phyloP scores from a whole-genome alignment of 2,888 invertebrate species.

The Punctoribates punctum region DNA sequence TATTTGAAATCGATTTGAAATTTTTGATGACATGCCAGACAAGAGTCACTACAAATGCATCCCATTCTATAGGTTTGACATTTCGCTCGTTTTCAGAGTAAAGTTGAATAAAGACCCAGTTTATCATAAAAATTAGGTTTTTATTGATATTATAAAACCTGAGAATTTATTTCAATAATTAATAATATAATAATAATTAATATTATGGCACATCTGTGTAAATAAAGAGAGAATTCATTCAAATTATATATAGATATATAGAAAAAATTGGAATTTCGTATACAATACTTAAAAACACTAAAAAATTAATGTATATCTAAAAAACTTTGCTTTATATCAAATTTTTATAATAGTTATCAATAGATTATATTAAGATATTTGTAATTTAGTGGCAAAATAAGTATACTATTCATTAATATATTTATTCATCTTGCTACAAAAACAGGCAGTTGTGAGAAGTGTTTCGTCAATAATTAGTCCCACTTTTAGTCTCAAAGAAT shows the following conservation, averaged over 20 bases:
- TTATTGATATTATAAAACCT: constrained; percentile 35
- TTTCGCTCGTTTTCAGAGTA: not conserved
- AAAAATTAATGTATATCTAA: constrained; percentile 19
- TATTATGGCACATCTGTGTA: constrained; percentile 38
- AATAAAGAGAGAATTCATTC: constrained; percentile 27
- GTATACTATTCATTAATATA: constrained; percentile 3
- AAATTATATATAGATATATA: constrained; percentile 23
- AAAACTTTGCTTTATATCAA: constrained; percentile 13
- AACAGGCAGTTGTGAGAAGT: constrained; percentile 17
- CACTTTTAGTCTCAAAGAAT: not conserved
- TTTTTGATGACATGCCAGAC: constrained; percentile 24
- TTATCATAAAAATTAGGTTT: constrained; percentile 35
- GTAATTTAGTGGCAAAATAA: constrained; percentile 30
- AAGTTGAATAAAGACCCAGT: not conserved
- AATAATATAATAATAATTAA: constrained; percentile 12
- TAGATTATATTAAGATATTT: constrained; percentile 34
- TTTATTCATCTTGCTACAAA: constrained; percentile 19
- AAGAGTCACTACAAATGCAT: not conserved
- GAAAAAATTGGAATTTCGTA: constrained; percentile 33
- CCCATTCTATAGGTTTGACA: no score
- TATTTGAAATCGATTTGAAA: not conserved
- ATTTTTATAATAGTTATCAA: constrained; percentile 1
- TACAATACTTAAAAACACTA: constrained; percentile 37
- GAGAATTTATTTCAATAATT: constrained; percentile 3
- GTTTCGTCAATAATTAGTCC: constrained; percentile 1